These are phyloP conservation scores for Poliocrania exsul DNA, from an alignment of 2,797 vertebrate genomes.

Conservation along the genomic window DNA sequence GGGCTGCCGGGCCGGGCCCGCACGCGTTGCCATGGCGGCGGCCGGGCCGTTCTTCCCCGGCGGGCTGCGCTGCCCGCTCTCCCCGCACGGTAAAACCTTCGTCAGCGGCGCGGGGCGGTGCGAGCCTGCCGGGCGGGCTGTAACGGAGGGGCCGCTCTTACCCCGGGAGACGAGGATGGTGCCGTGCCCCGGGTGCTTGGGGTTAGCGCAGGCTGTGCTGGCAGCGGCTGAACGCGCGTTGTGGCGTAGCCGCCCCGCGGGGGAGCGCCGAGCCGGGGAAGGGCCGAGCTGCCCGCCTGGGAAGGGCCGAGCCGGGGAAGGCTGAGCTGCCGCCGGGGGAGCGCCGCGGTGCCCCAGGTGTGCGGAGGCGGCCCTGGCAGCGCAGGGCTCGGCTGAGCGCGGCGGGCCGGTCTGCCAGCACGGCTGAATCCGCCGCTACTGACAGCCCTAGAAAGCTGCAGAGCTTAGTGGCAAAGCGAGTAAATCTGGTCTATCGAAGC, in stretches of 20 bases:
- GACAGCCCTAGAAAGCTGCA: neutral
- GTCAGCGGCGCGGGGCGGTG: neutral
- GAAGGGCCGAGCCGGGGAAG: fast-evolving
- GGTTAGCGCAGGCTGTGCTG: neutral
- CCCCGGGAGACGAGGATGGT: neutral
- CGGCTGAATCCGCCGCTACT: neutral
- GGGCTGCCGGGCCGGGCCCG: fast-evolving
- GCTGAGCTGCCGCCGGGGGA: neutral
- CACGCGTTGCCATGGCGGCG: neutral
- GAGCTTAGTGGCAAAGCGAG: neutral
- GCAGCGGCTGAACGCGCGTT: neutral
- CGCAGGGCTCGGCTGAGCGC: neutral
- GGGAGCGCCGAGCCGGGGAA: fast-evolving
- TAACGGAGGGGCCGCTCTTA: neutral
- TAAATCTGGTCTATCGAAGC: neutral
- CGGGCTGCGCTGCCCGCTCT: neutral
- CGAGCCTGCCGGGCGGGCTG: neutral
- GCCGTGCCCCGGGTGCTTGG: neutral
- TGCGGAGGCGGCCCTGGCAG: neutral
- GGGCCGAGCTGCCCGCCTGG: fast-evolving
- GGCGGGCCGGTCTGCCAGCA: neutral
- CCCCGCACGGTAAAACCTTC: neutral
- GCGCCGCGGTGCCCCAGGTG: too few species aligned
- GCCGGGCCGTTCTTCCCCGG: neutral
- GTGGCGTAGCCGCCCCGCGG: neutral